Conservation (phyloP, 2,797 vertebrate genomes). For the Gorsachius magnificus region DNA sequence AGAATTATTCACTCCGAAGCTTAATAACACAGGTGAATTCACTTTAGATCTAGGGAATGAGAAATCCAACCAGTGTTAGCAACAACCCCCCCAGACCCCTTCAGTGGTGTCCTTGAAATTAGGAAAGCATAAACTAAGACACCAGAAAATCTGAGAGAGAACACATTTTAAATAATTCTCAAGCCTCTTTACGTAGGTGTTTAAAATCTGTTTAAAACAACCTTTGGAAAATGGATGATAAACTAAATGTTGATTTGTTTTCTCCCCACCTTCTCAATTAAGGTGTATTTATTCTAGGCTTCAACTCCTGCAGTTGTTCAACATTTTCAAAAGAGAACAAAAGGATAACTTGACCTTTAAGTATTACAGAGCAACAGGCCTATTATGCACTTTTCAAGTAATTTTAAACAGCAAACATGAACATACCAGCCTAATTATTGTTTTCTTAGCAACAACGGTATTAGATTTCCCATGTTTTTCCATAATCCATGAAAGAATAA, state of each 20-base stretch:
- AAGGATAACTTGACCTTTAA: not conserved
- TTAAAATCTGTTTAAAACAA: not conserved
- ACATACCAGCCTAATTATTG: not conserved
- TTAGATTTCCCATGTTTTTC: not conserved
- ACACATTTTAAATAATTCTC: not conserved
- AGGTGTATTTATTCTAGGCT: not conserved
- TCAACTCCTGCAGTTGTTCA: not conserved
- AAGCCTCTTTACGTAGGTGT: not conserved
- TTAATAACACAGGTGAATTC: not conserved
- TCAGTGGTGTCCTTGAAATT: not conserved
- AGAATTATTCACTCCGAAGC: not conserved
- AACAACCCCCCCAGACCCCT: not conserved
- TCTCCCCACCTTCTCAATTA: not conserved
- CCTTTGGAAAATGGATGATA: not conserved
- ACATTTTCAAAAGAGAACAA: not conserved
- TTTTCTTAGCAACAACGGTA: not conserved
- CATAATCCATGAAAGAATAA: not conserved
- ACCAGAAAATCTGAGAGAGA: not conserved
- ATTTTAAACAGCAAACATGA: not conserved
- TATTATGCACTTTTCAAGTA: not conserved
- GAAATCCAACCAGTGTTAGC: not conserved
- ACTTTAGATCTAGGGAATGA: not conserved
- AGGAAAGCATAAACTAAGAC: not conserved
- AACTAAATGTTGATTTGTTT: not conserved
- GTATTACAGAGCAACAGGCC: not conserved